Evolutionary conservation across 2,113 vertebrate species (phyloP).

Genomic region (Petromus typicus): DNA sequence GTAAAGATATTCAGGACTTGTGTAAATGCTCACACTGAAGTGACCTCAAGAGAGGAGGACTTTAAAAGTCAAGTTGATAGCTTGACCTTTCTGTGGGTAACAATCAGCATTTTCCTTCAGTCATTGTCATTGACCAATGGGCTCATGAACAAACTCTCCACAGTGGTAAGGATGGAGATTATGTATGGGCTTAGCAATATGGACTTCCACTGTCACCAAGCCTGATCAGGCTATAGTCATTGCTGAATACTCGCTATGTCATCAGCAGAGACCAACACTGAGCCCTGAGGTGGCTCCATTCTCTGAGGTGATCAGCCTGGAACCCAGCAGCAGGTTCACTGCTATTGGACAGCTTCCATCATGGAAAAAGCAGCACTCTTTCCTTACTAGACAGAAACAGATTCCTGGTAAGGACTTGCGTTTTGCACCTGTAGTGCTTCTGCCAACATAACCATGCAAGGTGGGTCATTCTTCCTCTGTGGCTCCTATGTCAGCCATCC

Average conservation of each 20-base stretch:
- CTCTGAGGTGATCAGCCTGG: not conserved
- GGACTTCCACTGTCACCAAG: not conserved
- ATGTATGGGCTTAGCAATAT: not conserved
- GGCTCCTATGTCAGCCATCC: not conserved
- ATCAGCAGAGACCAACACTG: too few species aligned
- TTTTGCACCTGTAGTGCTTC: not conserved
- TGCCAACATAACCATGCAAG: not conserved
- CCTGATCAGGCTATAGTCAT: not conserved
- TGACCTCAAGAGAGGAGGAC: not conserved
- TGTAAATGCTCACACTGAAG: not conserved
- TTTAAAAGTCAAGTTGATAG: not conserved
- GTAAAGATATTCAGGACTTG: not conserved
- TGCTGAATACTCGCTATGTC: not conserved
- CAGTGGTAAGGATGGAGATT: too few species aligned
- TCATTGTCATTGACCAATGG: not conserved
- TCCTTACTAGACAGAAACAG: not conserved
- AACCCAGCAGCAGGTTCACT: not conserved
- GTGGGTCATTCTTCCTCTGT: not conserved
- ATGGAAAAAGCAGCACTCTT: not conserved
- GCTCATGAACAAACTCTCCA: too few species aligned
- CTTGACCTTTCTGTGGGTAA: not conserved
- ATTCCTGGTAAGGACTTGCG: not conserved
- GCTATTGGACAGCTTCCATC: not conserved
- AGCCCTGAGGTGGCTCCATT: not conserved
- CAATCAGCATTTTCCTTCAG: not conserved